phyloP scores from a whole-genome alignment of 2,888 invertebrate genomes.

The Poecilobothrus nobilitatus region DNA sequence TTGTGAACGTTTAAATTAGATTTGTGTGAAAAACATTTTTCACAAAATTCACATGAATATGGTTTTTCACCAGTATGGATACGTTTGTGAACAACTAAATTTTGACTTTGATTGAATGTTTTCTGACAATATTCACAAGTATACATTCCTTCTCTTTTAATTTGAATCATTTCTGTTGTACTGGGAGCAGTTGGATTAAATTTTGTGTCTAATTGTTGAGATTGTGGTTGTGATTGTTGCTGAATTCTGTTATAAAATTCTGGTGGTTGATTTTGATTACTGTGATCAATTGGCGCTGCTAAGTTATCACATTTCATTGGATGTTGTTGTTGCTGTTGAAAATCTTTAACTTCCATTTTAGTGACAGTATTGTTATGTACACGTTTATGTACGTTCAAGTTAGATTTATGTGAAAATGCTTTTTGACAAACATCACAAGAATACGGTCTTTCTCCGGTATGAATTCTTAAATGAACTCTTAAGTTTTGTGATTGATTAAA shows the following conservation, averaged over 20 bases:
- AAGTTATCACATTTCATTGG: neutral
- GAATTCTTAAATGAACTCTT: slow-evolving; percentile 1
- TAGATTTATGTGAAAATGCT: slow-evolving; percentile 7
- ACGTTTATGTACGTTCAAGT: neutral
- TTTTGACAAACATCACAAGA: slow-evolving; percentile 8
- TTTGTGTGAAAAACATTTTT: slow-evolving; percentile 8
- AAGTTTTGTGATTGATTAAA: slow-evolving; percentile 10
- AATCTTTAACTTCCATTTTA: neutral
- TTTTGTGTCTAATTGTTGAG: slow-evolving; percentile 1
- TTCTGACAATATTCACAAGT: slow-evolving; percentile 10
- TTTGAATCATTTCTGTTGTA: neutral
- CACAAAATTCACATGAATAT: slow-evolving; percentile 8
- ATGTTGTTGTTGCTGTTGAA: neutral
- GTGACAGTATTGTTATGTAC: neutral
- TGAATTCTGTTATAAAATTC: neutral
- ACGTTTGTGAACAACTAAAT: slow-evolving; percentile 9
- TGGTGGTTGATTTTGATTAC: neutral
- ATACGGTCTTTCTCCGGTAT: slow-evolving; percentile 9
- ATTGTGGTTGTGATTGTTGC: neutral
- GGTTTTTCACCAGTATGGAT: slow-evolving; percentile 10
- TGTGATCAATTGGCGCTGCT: neutral
- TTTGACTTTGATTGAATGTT: slow-evolving; percentile 8
- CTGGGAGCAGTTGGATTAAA: neutral
- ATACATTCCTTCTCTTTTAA: slow-evolving; percentile 5
- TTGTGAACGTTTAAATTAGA: slow-evolving; percentile 9